Base-by-base conservation (phyloP, 2,888 invertebrate species). In the Megaustenia siamemsis region DNA sequence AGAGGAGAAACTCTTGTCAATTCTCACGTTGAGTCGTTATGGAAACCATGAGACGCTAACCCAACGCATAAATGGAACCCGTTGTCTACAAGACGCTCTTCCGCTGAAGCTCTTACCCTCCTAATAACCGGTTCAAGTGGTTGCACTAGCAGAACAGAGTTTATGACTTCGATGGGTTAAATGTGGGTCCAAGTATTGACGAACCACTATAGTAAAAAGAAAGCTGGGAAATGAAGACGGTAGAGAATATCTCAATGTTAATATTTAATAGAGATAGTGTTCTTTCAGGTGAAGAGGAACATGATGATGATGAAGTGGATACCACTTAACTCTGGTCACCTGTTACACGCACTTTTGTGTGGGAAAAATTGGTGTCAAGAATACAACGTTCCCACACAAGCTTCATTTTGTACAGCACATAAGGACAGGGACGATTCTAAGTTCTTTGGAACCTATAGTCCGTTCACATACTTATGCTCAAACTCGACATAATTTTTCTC, bases 1-100 rank as follows among this genome's bases (percentile, higher is more conserved):
- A 60, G 78, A 78, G 78, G 78, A 78, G 63, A 66, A 78, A 43
- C 43, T 1, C 43, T 78, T 32, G 78, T 60, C 40, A 32, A 78
- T 78, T 78, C 78, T 78, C 78, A 78, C 78, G 78, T 78, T 78
- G 60, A 43, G 78, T 60, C 2, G 78, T 66, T 66, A 78, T 43
- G 32, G 78, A 32, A 28, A 78, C 43, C 43, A 8, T 32, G 18
- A 43, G 63, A 78, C 63, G 43, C 78, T 6, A 40, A 28, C 32
- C n/a, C 28, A 45, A 63, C 0, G 43, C 78, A 28, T 32, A 63
- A 63, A 78, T 32, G 40, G 66, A 66, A 63, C 21, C 60, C 32
- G n/a, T 45, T 45, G 38, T 40, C 15, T 53, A 18, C 6, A 28
- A 4, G 3, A 45, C 40, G 32, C n/a, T 43, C 10, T n/a, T 18